Percentiles rank a stretch among this genome's conserved stretches.
Conservation (phyloP, 2,888 invertebrate genomes). For the Synergus japonicus region DNA sequence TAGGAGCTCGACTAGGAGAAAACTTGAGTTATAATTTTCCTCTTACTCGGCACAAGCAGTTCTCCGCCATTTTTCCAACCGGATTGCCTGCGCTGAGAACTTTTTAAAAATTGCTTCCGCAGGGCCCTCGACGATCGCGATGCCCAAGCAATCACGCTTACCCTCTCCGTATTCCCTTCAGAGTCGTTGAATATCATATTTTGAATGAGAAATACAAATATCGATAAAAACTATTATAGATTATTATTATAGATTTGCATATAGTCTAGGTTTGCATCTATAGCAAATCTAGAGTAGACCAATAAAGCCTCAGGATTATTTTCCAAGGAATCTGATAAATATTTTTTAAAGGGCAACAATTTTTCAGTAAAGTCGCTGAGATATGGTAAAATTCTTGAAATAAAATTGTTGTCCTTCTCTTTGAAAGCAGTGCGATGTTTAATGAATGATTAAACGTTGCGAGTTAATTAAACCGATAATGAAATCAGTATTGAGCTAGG, state of each 20-base stretch:
- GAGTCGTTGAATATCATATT: conserved; percentile 8
- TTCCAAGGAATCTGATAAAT: not conserved
- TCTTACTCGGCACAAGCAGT: conserved; percentile 33
- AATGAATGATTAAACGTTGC: not conserved
- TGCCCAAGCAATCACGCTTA: not conserved
- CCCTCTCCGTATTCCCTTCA: not conserved
- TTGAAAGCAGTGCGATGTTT: not conserved
- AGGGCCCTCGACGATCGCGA: not conserved
- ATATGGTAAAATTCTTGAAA: not conserved
- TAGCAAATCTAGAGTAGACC: too few species aligned
- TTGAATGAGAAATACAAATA: conserved; percentile 19
- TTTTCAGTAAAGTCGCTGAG: not conserved
- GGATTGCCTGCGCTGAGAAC: conserved; percentile 9
- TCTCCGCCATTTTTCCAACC: conserved; percentile 39
- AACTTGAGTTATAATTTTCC: conserved; percentile 62
- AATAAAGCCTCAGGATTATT: too few species aligned
- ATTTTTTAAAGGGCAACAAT: not conserved
- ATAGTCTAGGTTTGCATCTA: not conserved
- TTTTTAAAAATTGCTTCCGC: conserved; percentile 28
- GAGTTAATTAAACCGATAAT: conserved; percentile 27
- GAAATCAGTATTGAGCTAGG: conserved; percentile 21
- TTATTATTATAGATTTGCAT: too few species aligned
- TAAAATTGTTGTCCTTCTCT: not conserved
- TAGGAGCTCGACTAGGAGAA: conserved; percentile 55
- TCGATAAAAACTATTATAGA: not conserved